A percentile compares a stretch with the other conserved stretches of the same genome.
Conservation (phyloP, 2,888 invertebrate genomes). For the Microctonus aethiopoides region DNA sequence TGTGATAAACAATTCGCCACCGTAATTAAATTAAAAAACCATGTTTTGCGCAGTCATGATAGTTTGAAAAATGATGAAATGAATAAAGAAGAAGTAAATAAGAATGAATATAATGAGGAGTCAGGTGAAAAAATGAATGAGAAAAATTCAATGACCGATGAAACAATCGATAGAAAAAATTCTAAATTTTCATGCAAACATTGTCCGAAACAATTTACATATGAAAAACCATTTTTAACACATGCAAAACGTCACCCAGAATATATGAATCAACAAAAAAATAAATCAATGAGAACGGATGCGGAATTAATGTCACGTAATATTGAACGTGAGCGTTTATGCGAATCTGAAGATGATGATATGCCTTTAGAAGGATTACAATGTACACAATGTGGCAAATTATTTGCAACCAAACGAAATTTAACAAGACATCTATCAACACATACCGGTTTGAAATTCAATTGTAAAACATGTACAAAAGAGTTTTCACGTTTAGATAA, state of each 20-base stretch:
- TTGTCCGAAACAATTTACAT: constrained; percentile 58
- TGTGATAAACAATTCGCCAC: constrained; percentile 56
- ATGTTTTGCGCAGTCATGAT: constrained; percentile 47
- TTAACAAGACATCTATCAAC: constrained; percentile 60
- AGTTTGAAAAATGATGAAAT: constrained; percentile 27
- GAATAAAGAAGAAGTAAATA: constrained; percentile 1
- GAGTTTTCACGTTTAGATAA: constrained; percentile 60
- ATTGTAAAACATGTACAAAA: constrained; percentile 57
- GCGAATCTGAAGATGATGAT: constrained; percentile 46
- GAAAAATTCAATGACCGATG: constrained; percentile 30
- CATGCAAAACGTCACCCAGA: constrained; percentile 57
- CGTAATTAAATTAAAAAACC: constrained; percentile 52
- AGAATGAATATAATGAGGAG: neutral
- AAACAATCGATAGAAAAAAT: constrained; percentile 45
- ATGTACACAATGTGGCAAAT: constrained; percentile 60
- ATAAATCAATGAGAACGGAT: constrained; percentile 12
- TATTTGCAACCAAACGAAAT: constrained; percentile 59
- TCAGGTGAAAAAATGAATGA: constrained; percentile 18
- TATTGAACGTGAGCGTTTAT: constrained; percentile 38
- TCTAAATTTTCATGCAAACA: constrained; percentile 55
- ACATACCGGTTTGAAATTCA: constrained; percentile 59
- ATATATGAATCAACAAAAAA: constrained; percentile 38
- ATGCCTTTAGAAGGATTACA: constrained; percentile 54
- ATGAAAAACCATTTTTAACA: constrained; percentile 56
- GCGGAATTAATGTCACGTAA: neutral